A percentile compares a stretch with the other conserved stretches of the same genome.
phyloP scores from a whole-genome alignment of 1,140 invertebrate species.

The Teleopsis dalmanni region DNA sequence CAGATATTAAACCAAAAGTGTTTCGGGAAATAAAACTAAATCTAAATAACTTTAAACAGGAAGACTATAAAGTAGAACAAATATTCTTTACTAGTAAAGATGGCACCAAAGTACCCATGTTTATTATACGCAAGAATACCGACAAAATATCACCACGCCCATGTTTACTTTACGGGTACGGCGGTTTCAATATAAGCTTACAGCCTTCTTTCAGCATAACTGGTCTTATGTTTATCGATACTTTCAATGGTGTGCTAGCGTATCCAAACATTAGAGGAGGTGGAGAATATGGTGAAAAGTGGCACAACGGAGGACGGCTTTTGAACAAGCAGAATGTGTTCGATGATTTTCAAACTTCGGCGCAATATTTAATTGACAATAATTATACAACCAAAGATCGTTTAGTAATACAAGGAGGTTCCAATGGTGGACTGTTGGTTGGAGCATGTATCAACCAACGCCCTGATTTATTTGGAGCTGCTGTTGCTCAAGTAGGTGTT shows the following conservation, averaged over 20 bases:
- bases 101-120: conserved; percentile 95
- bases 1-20: conserved; percentile 59
- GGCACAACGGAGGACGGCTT: conserved; percentile 89
- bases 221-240: conserved; percentile 77
- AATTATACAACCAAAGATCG: conserved; percentile 71
- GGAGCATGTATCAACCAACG: conserved; percentile 90
- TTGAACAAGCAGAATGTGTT: conserved; percentile 96
- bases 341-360: conserved; percentile 91
- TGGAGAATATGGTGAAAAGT: conserved; percentile 94
- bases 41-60: conserved; percentile 75
- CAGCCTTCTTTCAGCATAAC: conserved; percentile 64
- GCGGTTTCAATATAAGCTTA: conserved; percentile 91
- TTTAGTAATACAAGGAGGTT: conserved; percentile 86
- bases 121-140: conserved; percentile 81
- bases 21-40: conserved; percentile 58
- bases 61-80: conserved; percentile 77
- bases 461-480: conserved; percentile 89
- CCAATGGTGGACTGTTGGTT: conserved; percentile 92
- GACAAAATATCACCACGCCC: conserved; percentile 54
- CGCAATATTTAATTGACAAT: conserved; percentile 78
- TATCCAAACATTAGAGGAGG: conserved; percentile 94
- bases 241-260: conserved; percentile 82
- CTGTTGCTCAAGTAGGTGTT: conserved; percentile 87
- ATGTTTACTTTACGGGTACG: conserved; percentile 92
- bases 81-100: conserved; percentile 94